Base-by-base conservation (phyloP, 1,140 invertebrate species). In the Araneus ventricosus region DNA sequence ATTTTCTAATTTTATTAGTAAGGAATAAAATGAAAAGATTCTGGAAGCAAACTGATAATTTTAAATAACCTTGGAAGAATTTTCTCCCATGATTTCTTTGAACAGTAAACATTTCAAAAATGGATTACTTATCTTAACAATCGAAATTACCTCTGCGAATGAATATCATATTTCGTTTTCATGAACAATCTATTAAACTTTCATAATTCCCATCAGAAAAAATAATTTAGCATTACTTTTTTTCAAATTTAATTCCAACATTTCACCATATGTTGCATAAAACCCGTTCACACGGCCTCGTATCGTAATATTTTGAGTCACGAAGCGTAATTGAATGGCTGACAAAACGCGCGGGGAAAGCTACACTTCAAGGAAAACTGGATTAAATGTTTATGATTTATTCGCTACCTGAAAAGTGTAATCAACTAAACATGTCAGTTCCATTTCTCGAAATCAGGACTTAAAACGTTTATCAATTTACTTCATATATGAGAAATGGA, bases 371-470 rank as follows among this genome's bases (percentile, higher is more conserved):
- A 75, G 70, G 70, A 75, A 75, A 75, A 75, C 34, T 75, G 20
- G 30, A 75, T 22, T 34, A 34, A 75, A 75, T 30, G 27, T 34
- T 75, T 75, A 20, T 75, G 70, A 75, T 75, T 75, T 75, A 75
- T 75, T 75, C 30, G 14, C 30, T 4, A 75, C 34, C 14, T 75
- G 70, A 75, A 75, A 37, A 75, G 27, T 34, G 70, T 75, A 75
- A 75, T 75, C 70, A 75, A 75, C 70, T 75, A 20, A 75, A 37
- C 70, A 37, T 75, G 70, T 75, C 30, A 2, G 70, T 14, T 75
- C 17, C 14, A 17, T 20, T 75, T 75, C 30, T 37, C 30, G 70
- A 75, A 75, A 75, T 75, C 34, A 75, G 20, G 37, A 30, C 34
- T 37, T 34, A 27, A 75, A 75, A 37, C 30, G 30, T 22, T 17